A percentile compares a stretch with the other conserved stretches of the same genome.
These are phyloP conservation scores for Parasteatoda lunata DNA, from an alignment of 2,888 invertebrate species.

Conservation along the genomic window DNA sequence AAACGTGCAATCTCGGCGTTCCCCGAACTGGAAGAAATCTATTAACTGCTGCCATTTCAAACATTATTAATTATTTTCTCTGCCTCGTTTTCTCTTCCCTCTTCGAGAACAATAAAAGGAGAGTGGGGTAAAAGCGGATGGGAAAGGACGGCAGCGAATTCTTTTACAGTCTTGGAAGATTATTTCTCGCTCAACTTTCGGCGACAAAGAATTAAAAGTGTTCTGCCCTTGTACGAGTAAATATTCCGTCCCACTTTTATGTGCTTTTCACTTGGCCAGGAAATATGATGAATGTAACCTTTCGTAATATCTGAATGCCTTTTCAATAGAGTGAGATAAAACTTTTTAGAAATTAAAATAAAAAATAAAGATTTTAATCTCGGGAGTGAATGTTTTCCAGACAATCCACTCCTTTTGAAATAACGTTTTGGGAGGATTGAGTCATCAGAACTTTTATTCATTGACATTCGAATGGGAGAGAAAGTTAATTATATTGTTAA, in stretches of 20 bases:
- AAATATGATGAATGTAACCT: neutral
- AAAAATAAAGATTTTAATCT: no score
- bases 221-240: neutral
- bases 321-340: neutral
- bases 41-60: constrained; percentile 60
- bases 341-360: neutral
- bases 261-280: neutral
- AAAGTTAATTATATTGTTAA: no score
- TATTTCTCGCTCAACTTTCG: constrained; percentile 3
- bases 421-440: no score
- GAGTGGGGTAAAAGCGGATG: neutral
- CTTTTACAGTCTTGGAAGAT: constrained; percentile 2
- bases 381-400: no score
- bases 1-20: constrained; percentile 52
- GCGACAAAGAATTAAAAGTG: constrained; percentile 3
- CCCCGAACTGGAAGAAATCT: constrained; percentile 46
- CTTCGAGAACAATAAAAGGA: constrained; percentile 45
- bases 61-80: constrained; percentile 63
- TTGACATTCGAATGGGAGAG: no score
- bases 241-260: neutral
- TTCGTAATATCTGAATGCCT: neutral
- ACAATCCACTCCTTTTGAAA: no score
- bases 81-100: constrained; percentile 54
- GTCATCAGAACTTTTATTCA: no score
- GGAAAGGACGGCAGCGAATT: neutral